Base-by-base conservation (phyloP, 1,140 invertebrate genomes). In the Phthorimaea operculella region DNA sequence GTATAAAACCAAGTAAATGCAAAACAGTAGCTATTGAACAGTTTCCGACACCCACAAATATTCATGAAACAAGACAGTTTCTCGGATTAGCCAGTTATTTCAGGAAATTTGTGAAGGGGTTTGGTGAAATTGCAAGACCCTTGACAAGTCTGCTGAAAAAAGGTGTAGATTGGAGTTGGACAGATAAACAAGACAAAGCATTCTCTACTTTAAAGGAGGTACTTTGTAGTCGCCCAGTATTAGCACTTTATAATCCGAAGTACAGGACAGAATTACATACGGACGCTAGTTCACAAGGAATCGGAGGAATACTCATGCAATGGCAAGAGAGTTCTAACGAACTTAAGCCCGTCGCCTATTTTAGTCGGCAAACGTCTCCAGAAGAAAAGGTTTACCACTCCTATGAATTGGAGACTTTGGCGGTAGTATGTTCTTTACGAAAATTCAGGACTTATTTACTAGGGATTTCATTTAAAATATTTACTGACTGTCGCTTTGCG, bases 1-100 rank as follows among this genome's bases (percentile, higher is more conserved):
- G 48, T 12, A 33, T 50, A 28, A 21, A 15, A 12, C 48, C 48
- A 50, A 15, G 48, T 21, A 10, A 50, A n/a, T 6, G 15, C 5
- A 50, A 50, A 11, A 50, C 21, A 12, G 6, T 10, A 4, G 48
- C 48, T 28, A 15, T 50, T 12, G 12, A 28, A 28, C 10, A 50
- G 7, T 50, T 50, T 21, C 9, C 10, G 8, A 44, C 36, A 14
- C 52, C 52, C 14, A 44, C 7, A 12, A 45, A 53, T 14, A 36
- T 53, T 10, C 52, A 53, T 53, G 34, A 42, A 12, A 28, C 33
- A 17, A 18, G 52, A 1, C 52, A 53, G 12, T 53, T 53, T 28
- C 14, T 53, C 9, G 52, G 52, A 18, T 18, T 53, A 44, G 34
- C 17, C 14, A 45, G 52, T 18, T 53, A 44, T 45, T 53, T 53